Percentiles rank a stretch among this genome's conserved stretches.
Evolutionary conservation across 2,113 vertebrate species (phyloP).

Genomic region (Sorex araneus): DNA sequence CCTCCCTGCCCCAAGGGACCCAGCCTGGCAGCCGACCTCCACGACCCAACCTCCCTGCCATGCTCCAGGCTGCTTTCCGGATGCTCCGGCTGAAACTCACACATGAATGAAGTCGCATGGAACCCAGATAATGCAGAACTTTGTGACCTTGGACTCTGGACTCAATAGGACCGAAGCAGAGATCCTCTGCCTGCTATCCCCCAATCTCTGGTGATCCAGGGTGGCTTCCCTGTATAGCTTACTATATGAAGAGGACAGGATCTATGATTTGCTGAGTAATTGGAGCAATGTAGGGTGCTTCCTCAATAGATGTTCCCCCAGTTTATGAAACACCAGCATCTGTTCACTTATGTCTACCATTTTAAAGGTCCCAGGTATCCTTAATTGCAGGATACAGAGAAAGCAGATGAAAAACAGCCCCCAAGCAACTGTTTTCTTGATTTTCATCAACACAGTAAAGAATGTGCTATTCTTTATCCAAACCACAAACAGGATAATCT

Average conservation of each 20-base stretch:
- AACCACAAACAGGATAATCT: constrained; percentile 78
- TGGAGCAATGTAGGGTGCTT: constrained; percentile 63
- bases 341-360: constrained; percentile 63
- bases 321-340: constrained; percentile 71
- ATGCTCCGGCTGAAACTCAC: too few relatives aligned
- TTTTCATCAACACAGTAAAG: constrained; percentile 71
- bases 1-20: too few relatives aligned
- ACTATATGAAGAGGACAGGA: constrained; percentile 33
- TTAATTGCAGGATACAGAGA: constrained; percentile 72
- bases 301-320: neutral
- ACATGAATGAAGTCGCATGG: too few relatives aligned
- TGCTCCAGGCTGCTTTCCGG: too few relatives aligned
- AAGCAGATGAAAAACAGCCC: constrained; percentile 73
- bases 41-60: too few relatives aligned
- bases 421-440: constrained; percentile 60
- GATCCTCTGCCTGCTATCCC: too few relatives aligned
- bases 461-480: constrained; percentile 72
- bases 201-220: too few relatives aligned
- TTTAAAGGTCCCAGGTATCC: constrained; percentile 74
- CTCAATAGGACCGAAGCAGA: too few relatives aligned
- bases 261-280: constrained; percentile 59
- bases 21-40: too few relatives aligned
- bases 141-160: too few relatives aligned
- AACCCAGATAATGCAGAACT: too few relatives aligned
- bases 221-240: constrained; percentile 57